A percentile compares a stretch with the other conserved stretches of the same genome.
Evolutionary conservation across 2,888 invertebrate species (phyloP).

Genomic region (Drosophila pseudotalamancana): DNA sequence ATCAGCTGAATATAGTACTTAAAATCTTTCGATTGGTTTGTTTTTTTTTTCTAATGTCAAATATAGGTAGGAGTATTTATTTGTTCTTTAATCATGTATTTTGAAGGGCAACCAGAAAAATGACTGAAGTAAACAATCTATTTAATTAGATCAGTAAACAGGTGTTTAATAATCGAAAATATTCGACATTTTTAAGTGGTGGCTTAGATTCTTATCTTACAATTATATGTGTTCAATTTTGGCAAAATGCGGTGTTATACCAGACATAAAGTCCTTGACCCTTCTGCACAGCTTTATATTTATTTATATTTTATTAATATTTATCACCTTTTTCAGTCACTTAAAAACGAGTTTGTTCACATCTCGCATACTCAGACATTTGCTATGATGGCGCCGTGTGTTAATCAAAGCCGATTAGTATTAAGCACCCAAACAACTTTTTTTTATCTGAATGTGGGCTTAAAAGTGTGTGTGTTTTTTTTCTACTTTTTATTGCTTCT

Average conservation of each 20-base stretch:
- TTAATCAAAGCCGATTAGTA: slow-evolving; percentile 48
- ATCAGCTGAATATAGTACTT: neutral
- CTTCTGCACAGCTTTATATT: slow-evolving; percentile 17
- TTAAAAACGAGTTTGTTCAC: slow-evolving; percentile 65
- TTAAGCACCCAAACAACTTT: slow-evolving; percentile 26
- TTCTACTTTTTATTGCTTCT: slow-evolving; percentile 5
- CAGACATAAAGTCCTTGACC: slow-evolving; percentile 25
- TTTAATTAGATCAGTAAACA: no score
- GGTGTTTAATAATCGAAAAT: no score
- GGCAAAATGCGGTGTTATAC: neutral
- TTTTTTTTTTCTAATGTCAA: no score
- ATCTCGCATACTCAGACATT: slow-evolving; percentile 35
- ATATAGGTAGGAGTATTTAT: no score
- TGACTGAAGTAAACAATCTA: no score
- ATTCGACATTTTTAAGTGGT: no score
- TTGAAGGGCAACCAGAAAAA: no score
- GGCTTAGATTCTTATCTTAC: no score
- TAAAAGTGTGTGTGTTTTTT: no score
- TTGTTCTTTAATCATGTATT: no score
- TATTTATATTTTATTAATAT: slow-evolving; percentile 25
- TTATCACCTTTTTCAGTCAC: slow-evolving; percentile 31
- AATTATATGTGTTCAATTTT: no score
- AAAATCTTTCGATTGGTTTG: no score
- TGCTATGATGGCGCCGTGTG: slow-evolving; percentile 49
- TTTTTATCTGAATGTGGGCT: slow-evolving; percentile 16